Base-by-base conservation (phyloP, 2,888 invertebrate genomes). In the Galerucella nymphaeae region DNA sequence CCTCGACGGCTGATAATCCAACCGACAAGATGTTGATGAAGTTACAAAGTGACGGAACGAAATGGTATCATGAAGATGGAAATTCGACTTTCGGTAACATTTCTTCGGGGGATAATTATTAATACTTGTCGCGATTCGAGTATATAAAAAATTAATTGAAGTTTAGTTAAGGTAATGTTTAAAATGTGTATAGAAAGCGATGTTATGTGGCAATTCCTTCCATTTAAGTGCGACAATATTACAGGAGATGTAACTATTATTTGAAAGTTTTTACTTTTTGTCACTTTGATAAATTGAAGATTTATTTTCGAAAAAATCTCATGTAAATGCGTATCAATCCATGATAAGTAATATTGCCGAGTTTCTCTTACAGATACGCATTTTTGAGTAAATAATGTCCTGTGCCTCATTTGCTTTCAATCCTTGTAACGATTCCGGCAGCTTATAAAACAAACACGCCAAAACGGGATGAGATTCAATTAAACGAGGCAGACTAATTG, bases 401-500 rank as follows among this genome's bases (percentile, higher is more conserved):
- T 53, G 11, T 16, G 18, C 18, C 18, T 53, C 53, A 18, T 53
- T 53, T 18, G 53, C 18, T 59, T 38, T 59, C n/a, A 59, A 59
- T 59, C 38, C n/a, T 58, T 67, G 74, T 72, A 64, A 50, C 66
- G 42, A 58, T 62, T 63, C 48, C 14, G 42, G 23, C 10, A 41
- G 62, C 53, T 23, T 62, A 38, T 20, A 41, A 13, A 69, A 69
- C 53, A 69, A 62, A 69, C 53, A 64, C 57, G 64, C n/a, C 69
- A 42, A 30, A 70, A 20, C 75, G 68, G 80, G 79, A 82, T 82
- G 81, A 82, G 83, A 84, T 85, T 84, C 84, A 85, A 85, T 85
- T 85, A 84, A 82, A 81, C 75, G 69, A 62, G 75, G 74, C 79
- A 76, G 78, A 80, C 83, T 85, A 84, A 85, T 84, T 84, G 84